Evolutionary conservation across 2,113 vertebrate genomes (phyloP).

Genomic region (Vidua chalybeata): DNA sequence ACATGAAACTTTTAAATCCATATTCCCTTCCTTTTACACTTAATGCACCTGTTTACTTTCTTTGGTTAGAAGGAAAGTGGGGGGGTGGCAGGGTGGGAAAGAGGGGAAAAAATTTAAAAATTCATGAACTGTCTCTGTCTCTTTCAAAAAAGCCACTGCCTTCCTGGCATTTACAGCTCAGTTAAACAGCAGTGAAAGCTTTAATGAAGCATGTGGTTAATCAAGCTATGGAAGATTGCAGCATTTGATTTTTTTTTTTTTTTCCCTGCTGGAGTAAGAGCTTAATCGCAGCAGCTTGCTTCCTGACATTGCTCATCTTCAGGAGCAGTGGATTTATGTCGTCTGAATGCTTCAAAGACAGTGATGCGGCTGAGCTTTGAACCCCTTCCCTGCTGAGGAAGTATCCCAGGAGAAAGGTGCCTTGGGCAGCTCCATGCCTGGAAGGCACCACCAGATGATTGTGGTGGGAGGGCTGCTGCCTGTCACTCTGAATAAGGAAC

Average conservation of each 20-base stretch:
- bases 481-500: neutral
- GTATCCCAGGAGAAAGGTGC: constrained; percentile 1
- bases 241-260: neutral
- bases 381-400: constrained; percentile 12
- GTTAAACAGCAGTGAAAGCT: neutral
- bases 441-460: constrained; percentile 21
- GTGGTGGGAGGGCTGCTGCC: neutral
- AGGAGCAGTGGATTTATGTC: neutral
- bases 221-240: neutral
- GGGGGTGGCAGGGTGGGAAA: neutral
- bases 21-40: neutral
- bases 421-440: neutral
- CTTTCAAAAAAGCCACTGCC: neutral
- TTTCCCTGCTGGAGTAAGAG: neutral
- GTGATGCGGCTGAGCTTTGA: constrained; percentile 34
- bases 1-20: neutral
- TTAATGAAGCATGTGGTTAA: constrained; percentile 48
- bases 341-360: neutral
- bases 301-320: neutral
- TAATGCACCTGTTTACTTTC: neutral
- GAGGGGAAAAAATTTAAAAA: accelerated
- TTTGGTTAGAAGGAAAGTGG: neutral
- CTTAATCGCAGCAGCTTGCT: neutral
- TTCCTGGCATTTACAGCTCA: neutral
- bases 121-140: neutral